Conservation (phyloP, 1,140 invertebrate genomes). For the Papilio dardanus region DNA sequence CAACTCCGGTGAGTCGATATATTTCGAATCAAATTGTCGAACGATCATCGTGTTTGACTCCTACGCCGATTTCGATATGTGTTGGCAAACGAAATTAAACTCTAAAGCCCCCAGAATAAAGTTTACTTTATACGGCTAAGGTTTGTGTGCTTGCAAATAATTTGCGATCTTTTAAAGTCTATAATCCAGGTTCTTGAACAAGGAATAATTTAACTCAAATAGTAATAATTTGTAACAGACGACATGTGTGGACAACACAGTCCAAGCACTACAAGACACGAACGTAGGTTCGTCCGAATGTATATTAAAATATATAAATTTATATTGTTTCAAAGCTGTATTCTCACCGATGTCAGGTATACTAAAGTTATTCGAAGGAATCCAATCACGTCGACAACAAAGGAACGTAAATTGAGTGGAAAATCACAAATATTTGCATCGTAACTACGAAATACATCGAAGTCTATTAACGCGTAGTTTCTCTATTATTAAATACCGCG, state of each 20-base stretch:
- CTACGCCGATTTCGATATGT: slow-evolving; percentile 54
- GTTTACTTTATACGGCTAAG: neutral
- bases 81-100: slow-evolving; percentile 42
- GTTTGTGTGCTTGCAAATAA: slow-evolving; percentile 52
- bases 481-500: slow-evolving; percentile 27
- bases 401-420: neutral
- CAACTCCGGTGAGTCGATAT: slow-evolving; percentile 65
- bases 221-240: slow-evolving; percentile 4
- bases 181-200: slow-evolving; percentile 56
- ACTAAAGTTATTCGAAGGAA: neutral
- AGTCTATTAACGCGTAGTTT: slow-evolving; percentile 12
- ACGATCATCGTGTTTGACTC: slow-evolving; percentile 71
- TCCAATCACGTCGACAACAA: neutral
- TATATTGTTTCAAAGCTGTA: neutral
- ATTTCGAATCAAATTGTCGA: slow-evolving; percentile 75
- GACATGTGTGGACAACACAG: neutral
- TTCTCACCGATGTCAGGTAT: neutral
- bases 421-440: slow-evolving; percentile 5
- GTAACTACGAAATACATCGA: neutral
- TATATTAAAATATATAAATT: neutral
- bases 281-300: neutral
- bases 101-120: slow-evolving; percentile 40
- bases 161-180: slow-evolving; percentile 68
- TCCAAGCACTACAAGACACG: neutral
- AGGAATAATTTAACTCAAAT: slow-evolving; percentile 13